A percentile compares a stretch with the other conserved stretches of the same genome.
Evolutionary conservation across 2,113 vertebrate species (phyloP).

Genomic region (Mormyrus lacerda): DNA sequence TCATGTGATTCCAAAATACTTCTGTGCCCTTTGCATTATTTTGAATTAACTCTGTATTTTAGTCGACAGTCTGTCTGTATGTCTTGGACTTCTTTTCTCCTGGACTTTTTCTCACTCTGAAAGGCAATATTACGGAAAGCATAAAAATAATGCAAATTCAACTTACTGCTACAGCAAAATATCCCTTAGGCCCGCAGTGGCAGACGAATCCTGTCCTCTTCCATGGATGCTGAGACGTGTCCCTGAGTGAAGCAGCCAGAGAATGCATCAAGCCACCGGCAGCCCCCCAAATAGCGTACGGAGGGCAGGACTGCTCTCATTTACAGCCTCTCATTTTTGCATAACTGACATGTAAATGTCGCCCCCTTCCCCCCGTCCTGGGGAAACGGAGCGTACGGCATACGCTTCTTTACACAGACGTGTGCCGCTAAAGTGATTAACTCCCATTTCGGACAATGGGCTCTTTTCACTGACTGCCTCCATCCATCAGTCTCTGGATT

Average conservation of each 20-base stretch:
- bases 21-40: neutral
- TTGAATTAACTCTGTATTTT: neutral
- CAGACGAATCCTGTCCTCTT: constrained; percentile 43
- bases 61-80: constrained; percentile 20
- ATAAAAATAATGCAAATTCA: constrained; percentile 41
- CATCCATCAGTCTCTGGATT: neutral
- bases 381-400: constrained; percentile 26
- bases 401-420: constrained; percentile 37
- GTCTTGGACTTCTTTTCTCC: neutral
- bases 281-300: neutral
- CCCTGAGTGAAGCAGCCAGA: constrained; percentile 23
- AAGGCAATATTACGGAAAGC: constrained; percentile 34
- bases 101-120: constrained; percentile 25
- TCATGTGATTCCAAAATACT: neutral
- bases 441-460: constrained; percentile 36
- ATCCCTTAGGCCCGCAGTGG: constrained; percentile 42
- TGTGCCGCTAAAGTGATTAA: constrained; percentile 48
- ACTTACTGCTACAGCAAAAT: constrained; percentile 53
- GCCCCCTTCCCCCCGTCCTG: constrained; percentile 17
- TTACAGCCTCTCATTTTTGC: constrained; percentile 26
- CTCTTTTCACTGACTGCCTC: constrained; percentile 12
- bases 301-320: constrained; percentile 18
- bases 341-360: constrained; percentile 40
- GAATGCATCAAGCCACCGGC: constrained; percentile 11
- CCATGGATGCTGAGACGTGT: constrained; percentile 24